Evolutionary conservation across 2,888 invertebrate species (phyloP).

Genomic region (Fragum sueziense): DNA sequence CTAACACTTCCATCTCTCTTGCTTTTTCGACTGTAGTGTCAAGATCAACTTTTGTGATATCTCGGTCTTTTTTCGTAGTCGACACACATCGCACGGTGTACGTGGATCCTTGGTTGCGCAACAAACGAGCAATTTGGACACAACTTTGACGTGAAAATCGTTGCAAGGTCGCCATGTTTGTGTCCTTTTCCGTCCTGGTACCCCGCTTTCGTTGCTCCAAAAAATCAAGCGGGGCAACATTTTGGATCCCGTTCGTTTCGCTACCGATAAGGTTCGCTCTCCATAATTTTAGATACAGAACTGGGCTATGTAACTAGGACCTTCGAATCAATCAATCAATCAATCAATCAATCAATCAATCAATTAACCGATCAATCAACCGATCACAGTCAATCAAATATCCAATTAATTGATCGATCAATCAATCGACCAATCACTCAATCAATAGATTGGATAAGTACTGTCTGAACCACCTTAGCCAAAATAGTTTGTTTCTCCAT

Average conservation of each 20-base stretch:
- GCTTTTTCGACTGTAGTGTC: conserved; percentile 57
- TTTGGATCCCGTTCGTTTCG: neutral
- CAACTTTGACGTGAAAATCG: conserved; percentile 66
- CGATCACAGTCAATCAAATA: no score
- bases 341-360: no score
- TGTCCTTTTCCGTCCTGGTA: neutral
- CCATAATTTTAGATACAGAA: neutral
- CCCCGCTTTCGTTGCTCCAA: neutral
- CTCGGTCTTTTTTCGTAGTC: conserved; percentile 73
- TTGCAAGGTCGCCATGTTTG: conserved; percentile 73
- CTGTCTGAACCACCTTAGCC: no score
- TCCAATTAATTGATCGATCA: no score
- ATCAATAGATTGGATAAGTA: no score
- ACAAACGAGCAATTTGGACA: conserved; percentile 30
- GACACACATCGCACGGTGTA: conserved; percentile 49
- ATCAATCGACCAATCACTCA: no score
- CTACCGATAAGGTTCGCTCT: neutral
- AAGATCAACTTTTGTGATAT: conserved; percentile 37
- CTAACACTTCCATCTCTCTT: conserved; percentile 66
- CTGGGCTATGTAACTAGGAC: no score
- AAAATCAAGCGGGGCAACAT: neutral
- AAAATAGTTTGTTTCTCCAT: no score
- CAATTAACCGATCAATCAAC: no score
- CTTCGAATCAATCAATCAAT: no score
- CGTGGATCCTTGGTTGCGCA: neutral